Base-by-base conservation (phyloP, 1,140 invertebrate species). In the Hestina assimilis region DNA sequence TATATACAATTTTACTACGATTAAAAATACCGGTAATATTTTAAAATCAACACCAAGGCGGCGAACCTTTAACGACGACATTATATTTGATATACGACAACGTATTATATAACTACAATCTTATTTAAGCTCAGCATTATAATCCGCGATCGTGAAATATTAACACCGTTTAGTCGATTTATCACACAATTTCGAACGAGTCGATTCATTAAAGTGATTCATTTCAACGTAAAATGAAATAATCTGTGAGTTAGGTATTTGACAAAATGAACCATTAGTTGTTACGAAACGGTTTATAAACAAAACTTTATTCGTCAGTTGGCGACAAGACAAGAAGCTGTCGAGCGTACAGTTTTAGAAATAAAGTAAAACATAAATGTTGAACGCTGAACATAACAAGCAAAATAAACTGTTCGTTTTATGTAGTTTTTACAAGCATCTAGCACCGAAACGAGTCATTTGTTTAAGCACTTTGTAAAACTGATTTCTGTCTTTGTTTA, bases 161-260 rank as follows among this genome's bases (percentile, higher is more conserved):
- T 35, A 35, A 35, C 7, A 4, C 12, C 15, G 31, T 14, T 14
- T n/a, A 31, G 3, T 1, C 54, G 58, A 80, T 80, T 73, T 78
- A 79, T 79, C 72, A 69, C 72, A 66, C 19, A 20, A 38, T 38
- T 31, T 31, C 5, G 29, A 12, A 74, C 72, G 66, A 56, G 62
- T 72, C 80, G 78, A 83, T 83, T 75, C 69, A 79, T 79, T 67
- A 60, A 31, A 11, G 48, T 73, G 76, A 80, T 76, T 76, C 68
- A 75, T 75, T 40, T 57, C 35, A 31, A 17, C 7, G 33, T 19
- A 19, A 38, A 38, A 19, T 38, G n/a, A 33, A 20, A 38, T 38
- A 38, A 8, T 11, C 12, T 11, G 28, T n/a, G 15, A 9, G 33
- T 19, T 28, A 17, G 54, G 38, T 66, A 69, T 73, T 73, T 79